phyloP scores from a whole-genome alignment of 2,888 invertebrate species.

The Adelphocoris suturalis region DNA sequence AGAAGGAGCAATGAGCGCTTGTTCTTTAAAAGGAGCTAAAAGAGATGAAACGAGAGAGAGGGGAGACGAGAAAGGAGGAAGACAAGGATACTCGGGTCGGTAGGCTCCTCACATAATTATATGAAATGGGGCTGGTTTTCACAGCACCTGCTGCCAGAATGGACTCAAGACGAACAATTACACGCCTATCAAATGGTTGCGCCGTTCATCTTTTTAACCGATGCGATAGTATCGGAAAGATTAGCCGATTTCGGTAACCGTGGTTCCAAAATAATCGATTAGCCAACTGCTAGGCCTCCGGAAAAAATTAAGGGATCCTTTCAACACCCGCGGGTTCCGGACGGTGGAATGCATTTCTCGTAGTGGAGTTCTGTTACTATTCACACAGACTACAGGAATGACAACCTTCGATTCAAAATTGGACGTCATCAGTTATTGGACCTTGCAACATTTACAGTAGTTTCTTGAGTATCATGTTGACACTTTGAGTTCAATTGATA shows the following conservation, averaged over 20 bases:
- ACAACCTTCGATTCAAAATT: too few relatives aligned
- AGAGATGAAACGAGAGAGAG: neutral
- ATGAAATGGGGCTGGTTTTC: slow-evolving; percentile 44
- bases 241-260: slow-evolving; percentile 60
- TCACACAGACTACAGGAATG: too few relatives aligned
- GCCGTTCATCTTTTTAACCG: slow-evolving; percentile 57
- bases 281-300: slow-evolving; percentile 46
- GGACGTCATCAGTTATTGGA: too few relatives aligned
- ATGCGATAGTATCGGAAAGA: slow-evolving; percentile 55
- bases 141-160: slow-evolving; percentile 55
- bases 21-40: slow-evolving; percentile 18
- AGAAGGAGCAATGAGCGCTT: slow-evolving; percentile 13
- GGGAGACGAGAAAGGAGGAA: neutral
- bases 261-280: slow-evolving; percentile 60
- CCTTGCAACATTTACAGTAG: too few relatives aligned
- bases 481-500: too few relatives aligned
- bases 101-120: slow-evolving; percentile 40
- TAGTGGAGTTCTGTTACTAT: too few relatives aligned
- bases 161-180: slow-evolving; percentile 58
- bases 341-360: neutral
- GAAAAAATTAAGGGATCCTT: neutral
- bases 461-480: too few relatives aligned
- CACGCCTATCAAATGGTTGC: slow-evolving; percentile 61
- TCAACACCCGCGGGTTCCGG: neutral
- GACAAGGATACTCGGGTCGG: slow-evolving; percentile 2